Percentiles rank a stretch among this genome's conserved stretches.
These are phyloP conservation scores for Micrasema longulum DNA, from an alignment of 1,140 invertebrate species.

Conservation along the genomic window DNA sequence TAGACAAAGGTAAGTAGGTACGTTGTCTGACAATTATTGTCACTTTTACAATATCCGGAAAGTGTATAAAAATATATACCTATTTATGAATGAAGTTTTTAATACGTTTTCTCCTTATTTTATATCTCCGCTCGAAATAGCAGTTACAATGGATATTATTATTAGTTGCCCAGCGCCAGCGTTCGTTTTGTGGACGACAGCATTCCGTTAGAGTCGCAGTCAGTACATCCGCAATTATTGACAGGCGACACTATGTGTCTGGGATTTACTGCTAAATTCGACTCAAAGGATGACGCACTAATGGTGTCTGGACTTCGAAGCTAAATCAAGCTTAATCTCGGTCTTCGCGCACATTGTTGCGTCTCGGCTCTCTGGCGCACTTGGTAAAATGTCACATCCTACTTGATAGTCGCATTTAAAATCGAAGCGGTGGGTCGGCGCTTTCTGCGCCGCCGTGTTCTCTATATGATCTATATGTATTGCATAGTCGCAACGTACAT, in stretches of 20 bases:
- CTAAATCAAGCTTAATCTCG: slow-evolving; percentile 24
- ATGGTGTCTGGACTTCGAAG: slow-evolving; percentile 29
- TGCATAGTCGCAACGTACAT: slow-evolving; percentile 17
- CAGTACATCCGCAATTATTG: slow-evolving; percentile 25
- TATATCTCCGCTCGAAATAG: too few species aligned
- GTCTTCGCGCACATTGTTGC: not conserved
- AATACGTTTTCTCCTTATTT: too few species aligned
- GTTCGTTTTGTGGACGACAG: too few species aligned
- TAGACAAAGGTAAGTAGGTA: slow-evolving; percentile 16
- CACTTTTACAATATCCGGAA: not conserved
- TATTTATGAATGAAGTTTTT: too few species aligned
- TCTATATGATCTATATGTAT: too few species aligned
- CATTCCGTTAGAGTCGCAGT: slow-evolving; percentile 7
- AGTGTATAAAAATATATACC: not conserved
- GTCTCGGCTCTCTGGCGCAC: not conserved
- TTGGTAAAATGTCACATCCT: not conserved
- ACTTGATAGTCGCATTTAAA: too few species aligned
- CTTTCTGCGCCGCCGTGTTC: too few species aligned
- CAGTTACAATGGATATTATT: too few species aligned
- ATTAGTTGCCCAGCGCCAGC: too few species aligned
- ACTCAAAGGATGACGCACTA: slow-evolving; percentile 34
- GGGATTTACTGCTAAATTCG: slow-evolving; percentile 30
- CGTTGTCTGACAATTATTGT: not conserved
- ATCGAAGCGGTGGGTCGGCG: too few species aligned
- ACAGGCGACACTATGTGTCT: slow-evolving; percentile 24